phyloP scores from a whole-genome alignment of 2,888 invertebrate species.

The Nyleta sp. region DNA sequence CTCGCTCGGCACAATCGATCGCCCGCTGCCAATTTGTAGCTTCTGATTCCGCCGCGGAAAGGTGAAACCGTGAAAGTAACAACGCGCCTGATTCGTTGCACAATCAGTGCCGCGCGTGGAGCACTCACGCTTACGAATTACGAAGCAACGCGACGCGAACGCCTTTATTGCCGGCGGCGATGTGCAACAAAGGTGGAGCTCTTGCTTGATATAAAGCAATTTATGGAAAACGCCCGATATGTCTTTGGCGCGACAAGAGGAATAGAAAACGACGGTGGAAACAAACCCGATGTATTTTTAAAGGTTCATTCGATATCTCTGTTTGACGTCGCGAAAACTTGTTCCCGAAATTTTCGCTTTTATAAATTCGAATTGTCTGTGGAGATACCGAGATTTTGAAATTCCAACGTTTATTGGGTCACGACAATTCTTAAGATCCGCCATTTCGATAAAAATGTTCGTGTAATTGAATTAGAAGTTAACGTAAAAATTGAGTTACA shows the following conservation, averaged over 20 bases:
- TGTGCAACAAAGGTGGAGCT: conserved; percentile 47
- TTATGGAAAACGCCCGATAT: conserved; percentile 42
- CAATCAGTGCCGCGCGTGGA: conserved; percentile 32
- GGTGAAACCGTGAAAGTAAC: conserved; percentile 61
- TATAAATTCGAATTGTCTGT: too few species aligned
- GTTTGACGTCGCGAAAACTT: too few species aligned
- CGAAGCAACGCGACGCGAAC: conserved; percentile 40
- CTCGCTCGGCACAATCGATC: conserved; percentile 41
- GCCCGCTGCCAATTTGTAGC: conserved; percentile 49
- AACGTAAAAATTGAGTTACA: conserved; percentile 18
- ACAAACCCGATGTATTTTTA: too few species aligned
- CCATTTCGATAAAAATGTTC: conserved; percentile 34
- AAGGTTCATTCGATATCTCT: too few species aligned
- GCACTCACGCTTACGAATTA: conserved; percentile 47
- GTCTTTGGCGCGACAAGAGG: conserved; percentile 38
- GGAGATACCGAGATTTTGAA: too few species aligned
- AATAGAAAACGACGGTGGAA: conserved; percentile 4
- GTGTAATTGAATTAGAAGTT: conserved; percentile 34
- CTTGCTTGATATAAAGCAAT: conserved; percentile 42
- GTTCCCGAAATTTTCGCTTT: too few species aligned
- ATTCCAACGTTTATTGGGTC: too few species aligned
- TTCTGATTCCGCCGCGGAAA: conserved; percentile 55
- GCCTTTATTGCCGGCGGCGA: conserved; percentile 40
- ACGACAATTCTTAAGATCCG: too few species aligned
- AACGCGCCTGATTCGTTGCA: conserved; percentile 38